Evolutionary conservation across 2,113 vertebrate genomes (phyloP).

Genomic region (Pao palembangensis): DNA sequence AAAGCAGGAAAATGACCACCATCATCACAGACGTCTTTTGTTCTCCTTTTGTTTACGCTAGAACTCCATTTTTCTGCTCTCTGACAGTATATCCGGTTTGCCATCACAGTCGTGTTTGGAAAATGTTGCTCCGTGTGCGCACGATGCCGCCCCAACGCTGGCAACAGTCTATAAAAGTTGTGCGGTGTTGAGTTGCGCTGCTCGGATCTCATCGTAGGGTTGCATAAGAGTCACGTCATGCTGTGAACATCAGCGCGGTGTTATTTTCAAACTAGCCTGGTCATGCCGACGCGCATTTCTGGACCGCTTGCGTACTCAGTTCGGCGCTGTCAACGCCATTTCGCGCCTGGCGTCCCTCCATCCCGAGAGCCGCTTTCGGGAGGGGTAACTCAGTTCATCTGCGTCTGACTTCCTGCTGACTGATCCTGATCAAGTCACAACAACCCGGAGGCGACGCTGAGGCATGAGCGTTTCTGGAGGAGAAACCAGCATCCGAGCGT

Average conservation of each 20-base stretch:
- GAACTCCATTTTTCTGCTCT: no score
- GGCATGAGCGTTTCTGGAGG: background rate
- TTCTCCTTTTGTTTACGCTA: no score
- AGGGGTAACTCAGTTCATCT: slow-evolving; percentile 16
- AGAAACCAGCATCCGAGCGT: background rate
- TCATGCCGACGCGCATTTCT: slow-evolving; percentile 56
- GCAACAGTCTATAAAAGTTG: slow-evolving; percentile 53
- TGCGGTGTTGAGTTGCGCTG: slow-evolving; percentile 48
- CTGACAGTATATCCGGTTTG: no score
- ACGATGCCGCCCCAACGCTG: slow-evolving; percentile 9
- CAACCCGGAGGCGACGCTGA: no score
- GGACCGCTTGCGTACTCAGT: slow-evolving; percentile 38
- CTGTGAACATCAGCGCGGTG: slow-evolving; percentile 42
- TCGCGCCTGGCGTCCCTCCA: slow-evolving; percentile 5
- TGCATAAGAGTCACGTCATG: slow-evolving; percentile 60
- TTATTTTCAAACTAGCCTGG: slow-evolving; percentile 66
- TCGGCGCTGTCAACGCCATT: slow-evolving; percentile 49
- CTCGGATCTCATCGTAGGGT: slow-evolving; percentile 35
- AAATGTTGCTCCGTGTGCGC: no score
- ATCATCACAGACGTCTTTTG: no score
- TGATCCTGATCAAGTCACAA: no score
- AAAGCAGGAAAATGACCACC: no score
- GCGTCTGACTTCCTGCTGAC: background rate
- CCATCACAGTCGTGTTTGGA: no score
- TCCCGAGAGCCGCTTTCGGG: background rate